Evolutionary conservation across 37 sponge, comb jelly and placozoan species (phyloP).

Genomic region (Ephydatia muelleri): DNA sequence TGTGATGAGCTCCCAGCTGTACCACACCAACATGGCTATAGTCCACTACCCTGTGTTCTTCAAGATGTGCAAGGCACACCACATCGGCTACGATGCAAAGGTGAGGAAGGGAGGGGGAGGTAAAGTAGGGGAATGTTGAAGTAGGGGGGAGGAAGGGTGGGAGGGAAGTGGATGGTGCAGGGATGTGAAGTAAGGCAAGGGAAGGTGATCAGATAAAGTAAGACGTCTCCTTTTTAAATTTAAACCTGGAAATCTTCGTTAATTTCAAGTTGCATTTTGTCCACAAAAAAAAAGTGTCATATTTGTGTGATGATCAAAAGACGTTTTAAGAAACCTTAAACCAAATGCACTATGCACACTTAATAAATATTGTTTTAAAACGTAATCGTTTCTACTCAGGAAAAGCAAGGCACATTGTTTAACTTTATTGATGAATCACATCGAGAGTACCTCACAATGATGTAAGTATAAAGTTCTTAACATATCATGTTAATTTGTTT

Average conservation of each 20-base stretch:
- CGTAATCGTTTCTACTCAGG: slow-evolving; percentile 45
- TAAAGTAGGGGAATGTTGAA: neutral
- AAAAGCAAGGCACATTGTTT: slow-evolving; percentile 81
- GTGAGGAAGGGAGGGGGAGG: slow-evolving; percentile 30
- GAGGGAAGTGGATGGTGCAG: neutral
- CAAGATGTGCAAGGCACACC: slow-evolving; percentile 94
- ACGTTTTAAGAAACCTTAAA: no score
- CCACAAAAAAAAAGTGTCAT: no score
- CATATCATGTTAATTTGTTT: neutral
- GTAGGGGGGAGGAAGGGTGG: neutral
- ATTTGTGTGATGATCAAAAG: no score
- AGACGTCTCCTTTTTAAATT: neutral
- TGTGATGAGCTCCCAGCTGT: slow-evolving; percentile 70
- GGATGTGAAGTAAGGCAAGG: neutral
- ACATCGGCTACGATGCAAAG: slow-evolving; percentile 85
- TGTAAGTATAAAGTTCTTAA: slow-evolving; percentile 41
- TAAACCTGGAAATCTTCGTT: no score
- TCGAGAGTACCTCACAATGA: slow-evolving; percentile 84
- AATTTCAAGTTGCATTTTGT: no score
- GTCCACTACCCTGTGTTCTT: slow-evolving; percentile 90
- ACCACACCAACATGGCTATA: slow-evolving; percentile 83
- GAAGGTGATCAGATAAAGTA: neutral
- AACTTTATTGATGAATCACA: slow-evolving; percentile 69
- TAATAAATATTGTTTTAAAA: no score
- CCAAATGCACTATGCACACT: no score